phyloP scores from a whole-genome alignment of 2,797 vertebrate species.

The Florisuga fusca region DNA sequence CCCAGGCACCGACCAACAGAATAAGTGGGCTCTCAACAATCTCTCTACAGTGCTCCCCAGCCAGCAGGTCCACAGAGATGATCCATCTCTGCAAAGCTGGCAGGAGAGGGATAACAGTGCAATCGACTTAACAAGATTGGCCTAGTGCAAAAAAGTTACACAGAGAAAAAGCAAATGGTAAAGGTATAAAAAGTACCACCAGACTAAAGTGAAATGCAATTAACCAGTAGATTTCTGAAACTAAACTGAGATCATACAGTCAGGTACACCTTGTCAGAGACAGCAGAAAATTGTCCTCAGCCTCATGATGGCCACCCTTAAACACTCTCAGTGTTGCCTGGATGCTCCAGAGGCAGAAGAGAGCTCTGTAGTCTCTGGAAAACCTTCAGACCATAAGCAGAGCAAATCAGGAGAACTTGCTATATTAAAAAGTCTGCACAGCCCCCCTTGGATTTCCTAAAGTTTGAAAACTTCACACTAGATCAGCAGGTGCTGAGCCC shows the following conservation, averaged over 20 bases:
- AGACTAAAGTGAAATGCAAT: slow-evolving; percentile 53
- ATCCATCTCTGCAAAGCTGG: background rate
- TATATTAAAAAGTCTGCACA: background rate
- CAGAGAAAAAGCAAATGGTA: slow-evolving; percentile 20
- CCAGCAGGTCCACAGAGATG: background rate
- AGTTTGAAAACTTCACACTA: background rate
- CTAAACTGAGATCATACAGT: slow-evolving; percentile 25
- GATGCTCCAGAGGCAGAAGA: background rate
- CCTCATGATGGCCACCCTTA: background rate
- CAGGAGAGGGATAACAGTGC: slow-evolving; percentile 63
- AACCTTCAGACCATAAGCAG: background rate
- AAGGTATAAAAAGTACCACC: slow-evolving; percentile 58
- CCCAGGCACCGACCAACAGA: background rate
- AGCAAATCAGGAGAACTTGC: background rate
- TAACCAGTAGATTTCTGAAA: slow-evolving; percentile 36
- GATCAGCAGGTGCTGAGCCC: background rate
- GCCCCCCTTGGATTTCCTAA: background rate
- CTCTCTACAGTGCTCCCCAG: slow-evolving; percentile 2
- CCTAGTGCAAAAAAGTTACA: slow-evolving; percentile 66
- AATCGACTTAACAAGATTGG: slow-evolving; percentile 58
- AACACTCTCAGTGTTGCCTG: background rate
- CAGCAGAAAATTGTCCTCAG: background rate
- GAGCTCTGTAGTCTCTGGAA: background rate
- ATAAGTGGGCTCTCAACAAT: background rate
- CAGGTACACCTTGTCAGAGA: background rate